Percentiles rank a stretch among this genome's conserved stretches.
phyloP scores from a whole-genome alignment of 2,797 vertebrate species.

The Chelonia mydas region DNA sequence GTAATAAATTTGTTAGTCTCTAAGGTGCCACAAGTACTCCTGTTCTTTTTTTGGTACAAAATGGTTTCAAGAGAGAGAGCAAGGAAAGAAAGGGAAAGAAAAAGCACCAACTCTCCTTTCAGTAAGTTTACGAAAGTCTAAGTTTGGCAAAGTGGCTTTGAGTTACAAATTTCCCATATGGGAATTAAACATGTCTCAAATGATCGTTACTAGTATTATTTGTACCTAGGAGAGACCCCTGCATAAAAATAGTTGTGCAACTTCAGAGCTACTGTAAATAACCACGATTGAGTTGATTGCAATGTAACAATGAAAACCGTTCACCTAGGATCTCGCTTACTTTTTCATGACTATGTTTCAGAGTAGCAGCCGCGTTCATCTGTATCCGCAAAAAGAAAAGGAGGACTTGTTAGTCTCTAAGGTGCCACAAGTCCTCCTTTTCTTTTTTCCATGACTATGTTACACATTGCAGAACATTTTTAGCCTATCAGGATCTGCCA shows the following conservation, averaged over 20 bases:
- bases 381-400: too few species aligned
- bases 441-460: neutral
- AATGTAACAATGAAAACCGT: neutral
- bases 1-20: too few species aligned
- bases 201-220: neutral
- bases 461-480: neutral
- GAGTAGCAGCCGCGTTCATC: too few species aligned
- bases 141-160: neutral
- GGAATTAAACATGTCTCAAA: neutral
- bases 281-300: neutral
- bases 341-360: neutral
- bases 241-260: neutral
- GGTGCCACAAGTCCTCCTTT: too few species aligned
- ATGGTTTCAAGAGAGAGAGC: conserved; percentile 3
- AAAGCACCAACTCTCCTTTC: conserved; percentile 13
- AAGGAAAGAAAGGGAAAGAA: neutral
- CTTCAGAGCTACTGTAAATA: neutral
- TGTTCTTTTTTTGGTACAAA: neutral
- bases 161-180: neutral
- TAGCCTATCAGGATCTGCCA: neutral
- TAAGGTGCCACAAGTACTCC: too few species aligned
- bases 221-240: neutral
- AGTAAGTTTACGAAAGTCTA: neutral
- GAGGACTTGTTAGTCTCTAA: too few species aligned
- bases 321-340: neutral